These are phyloP conservation scores for Periophthalmus magnuspinnatus DNA, from an alignment of 2,797 vertebrate species.

Conservation along the genomic window DNA sequence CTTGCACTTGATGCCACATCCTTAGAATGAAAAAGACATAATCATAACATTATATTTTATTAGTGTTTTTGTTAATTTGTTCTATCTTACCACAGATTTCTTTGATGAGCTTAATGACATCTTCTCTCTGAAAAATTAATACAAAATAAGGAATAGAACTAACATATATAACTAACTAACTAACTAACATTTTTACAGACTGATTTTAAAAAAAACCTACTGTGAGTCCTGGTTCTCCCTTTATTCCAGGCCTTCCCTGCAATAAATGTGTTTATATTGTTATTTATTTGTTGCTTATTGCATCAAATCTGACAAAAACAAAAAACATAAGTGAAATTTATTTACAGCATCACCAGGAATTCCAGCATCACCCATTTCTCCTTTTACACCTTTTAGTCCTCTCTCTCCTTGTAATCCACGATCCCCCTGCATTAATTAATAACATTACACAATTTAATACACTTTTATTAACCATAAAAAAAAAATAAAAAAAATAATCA, in stretches of 20 bases:
- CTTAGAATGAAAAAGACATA: conserved; percentile 57
- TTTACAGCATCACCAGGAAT: conserved; percentile 82
- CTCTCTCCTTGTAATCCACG: conserved; percentile 84
- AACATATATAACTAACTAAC: no score
- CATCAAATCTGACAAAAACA: background rate
- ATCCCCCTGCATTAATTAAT: conserved; percentile 76
- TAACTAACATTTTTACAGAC: conserved; percentile 6
- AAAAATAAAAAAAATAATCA: background rate
- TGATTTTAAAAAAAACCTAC: conserved; percentile 70
- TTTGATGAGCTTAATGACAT: conserved; percentile 90
- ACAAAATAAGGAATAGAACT: background rate
- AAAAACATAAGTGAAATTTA: background rate
- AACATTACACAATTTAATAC: background rate
- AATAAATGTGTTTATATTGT: conserved; percentile 23
- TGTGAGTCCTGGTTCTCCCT: conserved; percentile 87
- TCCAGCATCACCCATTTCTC: conserved; percentile 84
- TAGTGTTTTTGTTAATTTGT: background rate
- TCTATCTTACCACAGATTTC: conserved; percentile 87
- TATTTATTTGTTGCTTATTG: background rate
- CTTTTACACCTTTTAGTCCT: conserved; percentile 84
- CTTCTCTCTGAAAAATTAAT: conserved; percentile 81
- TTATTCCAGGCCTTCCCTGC: conserved; percentile 82
- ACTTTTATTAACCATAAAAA: background rate
- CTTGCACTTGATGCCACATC: conserved; percentile 91
- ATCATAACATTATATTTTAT: background rate